Evolutionary conservation across 2,888 invertebrate genomes (phyloP).

Genomic region (Idaea aversata): DNA sequence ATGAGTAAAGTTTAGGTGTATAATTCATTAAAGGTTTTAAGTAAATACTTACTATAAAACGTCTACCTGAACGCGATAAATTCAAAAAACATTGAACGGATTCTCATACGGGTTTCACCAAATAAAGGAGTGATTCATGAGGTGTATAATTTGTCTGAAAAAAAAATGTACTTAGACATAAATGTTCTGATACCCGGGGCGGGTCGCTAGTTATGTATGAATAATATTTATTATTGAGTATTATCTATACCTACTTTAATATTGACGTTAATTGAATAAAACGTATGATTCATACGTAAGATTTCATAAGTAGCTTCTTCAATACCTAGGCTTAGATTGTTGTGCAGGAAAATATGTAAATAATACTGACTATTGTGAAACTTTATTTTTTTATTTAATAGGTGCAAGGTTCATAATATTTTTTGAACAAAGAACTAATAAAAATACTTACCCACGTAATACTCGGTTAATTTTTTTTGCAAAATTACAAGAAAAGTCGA

Average conservation of each 20-base stretch:
- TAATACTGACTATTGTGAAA: background rate
- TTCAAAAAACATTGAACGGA: too few species aligned
- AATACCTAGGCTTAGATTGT: background rate
- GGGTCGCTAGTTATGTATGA: background rate
- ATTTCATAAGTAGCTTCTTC: background rate
- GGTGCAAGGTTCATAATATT: background rate
- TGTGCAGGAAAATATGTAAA: background rate
- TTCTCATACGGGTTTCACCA: too few species aligned
- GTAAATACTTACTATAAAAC: too few species aligned
- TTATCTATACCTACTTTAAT: background rate
- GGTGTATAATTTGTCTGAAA: background rate
- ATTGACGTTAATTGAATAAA: background rate
- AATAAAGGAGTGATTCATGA: background rate
- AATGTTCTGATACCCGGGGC: background rate
- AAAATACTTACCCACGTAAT: background rate
- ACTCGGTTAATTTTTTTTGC: background rate
- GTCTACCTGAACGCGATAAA: background rate
- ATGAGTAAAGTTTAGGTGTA: background rate
- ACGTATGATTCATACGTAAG: background rate
- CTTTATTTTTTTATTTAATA: background rate
- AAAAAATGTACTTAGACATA: background rate
- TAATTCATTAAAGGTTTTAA: background rate
- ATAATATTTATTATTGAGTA: background rate
- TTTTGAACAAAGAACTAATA: background rate
- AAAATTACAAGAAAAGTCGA: constrained; percentile 7